Evolutionary conservation across 1,140 invertebrate species (phyloP).

Genomic region (Nephila pilipes): DNA sequence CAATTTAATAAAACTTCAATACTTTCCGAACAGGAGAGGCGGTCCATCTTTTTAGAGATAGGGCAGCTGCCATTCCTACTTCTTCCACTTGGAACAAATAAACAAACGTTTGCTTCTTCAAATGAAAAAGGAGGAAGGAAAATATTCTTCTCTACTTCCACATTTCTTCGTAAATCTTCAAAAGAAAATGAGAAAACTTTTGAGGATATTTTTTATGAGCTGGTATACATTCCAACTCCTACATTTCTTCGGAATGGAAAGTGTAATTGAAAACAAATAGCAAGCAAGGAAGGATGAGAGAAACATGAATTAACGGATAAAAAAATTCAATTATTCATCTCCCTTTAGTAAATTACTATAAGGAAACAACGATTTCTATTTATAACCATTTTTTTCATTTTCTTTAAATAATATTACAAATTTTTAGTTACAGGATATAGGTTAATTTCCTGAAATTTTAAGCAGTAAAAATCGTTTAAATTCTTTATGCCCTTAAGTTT

Average conservation of each 20-base stretch:
- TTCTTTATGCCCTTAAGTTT: no score
- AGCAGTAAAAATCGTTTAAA: no score
- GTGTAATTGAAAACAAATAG: not conserved
- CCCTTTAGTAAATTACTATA: no score
- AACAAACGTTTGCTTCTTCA: slow-evolving; percentile 5
- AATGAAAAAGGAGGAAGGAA: not conserved
- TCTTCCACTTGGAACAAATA: not conserved
- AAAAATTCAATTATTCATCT: no score
- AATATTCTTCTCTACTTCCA: not conserved
- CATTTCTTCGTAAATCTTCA: not conserved
- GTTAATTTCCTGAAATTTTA: no score
- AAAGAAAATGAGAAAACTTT: slow-evolving; percentile 20
- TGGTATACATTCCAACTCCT: not conserved
- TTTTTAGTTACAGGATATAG: no score
- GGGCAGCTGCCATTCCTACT: not conserved
- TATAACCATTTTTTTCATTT: no score
- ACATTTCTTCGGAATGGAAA: not conserved
- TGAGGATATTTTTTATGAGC: not conserved
- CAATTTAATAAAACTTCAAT: slow-evolving; percentile 39
- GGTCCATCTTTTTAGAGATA: not conserved
- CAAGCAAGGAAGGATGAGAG: not conserved
- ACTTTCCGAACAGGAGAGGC: not conserved
- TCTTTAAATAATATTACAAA: no score
- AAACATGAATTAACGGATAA: no score
- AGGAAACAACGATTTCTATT: no score